phyloP scores from a whole-genome alignment of 2,113 vertebrate genomes.

The Eudorcas thomsonii region DNA sequence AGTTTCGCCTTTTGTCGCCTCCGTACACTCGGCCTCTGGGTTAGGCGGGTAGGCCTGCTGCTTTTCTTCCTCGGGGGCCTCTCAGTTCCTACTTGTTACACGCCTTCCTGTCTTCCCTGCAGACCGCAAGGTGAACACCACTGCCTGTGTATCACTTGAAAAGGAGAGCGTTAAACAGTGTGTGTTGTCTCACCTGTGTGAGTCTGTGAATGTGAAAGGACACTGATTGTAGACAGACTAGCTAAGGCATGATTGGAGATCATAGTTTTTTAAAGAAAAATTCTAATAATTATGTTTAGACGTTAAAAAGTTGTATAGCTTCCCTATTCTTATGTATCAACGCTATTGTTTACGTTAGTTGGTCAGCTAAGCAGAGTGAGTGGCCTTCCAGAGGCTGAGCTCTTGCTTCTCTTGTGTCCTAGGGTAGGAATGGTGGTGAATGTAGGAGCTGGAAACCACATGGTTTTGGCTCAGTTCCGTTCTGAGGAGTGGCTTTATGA shows the following conservation, averaged over 20 bases:
- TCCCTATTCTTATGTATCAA: neutral
- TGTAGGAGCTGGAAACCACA: neutral
- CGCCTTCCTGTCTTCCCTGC: neutral
- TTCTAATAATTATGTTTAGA: neutral
- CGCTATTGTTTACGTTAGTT: neutral
- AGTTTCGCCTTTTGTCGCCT: neutral
- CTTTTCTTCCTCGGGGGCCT: neutral
- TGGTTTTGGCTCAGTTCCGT: conserved; percentile 38
- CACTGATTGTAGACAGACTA: neutral
- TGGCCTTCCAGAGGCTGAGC: neutral
- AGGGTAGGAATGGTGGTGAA: neutral
- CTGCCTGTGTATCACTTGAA: neutral
- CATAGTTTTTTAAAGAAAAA: neutral
- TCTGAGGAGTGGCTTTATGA: neutral
- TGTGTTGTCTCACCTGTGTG: neutral
- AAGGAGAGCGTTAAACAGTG: neutral
- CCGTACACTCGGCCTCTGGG: neutral
- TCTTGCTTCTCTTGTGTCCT: neutral
- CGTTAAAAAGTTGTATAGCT: conserved; percentile 14
- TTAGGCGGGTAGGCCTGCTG: neutral
- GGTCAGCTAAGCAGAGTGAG: neutral
- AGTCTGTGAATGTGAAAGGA: neutral
- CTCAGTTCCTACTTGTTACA: neutral
- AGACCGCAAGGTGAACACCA: neutral
- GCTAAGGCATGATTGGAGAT: neutral